These are phyloP conservation scores for Ancistrus triradiatus DNA, from an alignment of 2,113 vertebrate species.

Conservation along the genomic window DNA sequence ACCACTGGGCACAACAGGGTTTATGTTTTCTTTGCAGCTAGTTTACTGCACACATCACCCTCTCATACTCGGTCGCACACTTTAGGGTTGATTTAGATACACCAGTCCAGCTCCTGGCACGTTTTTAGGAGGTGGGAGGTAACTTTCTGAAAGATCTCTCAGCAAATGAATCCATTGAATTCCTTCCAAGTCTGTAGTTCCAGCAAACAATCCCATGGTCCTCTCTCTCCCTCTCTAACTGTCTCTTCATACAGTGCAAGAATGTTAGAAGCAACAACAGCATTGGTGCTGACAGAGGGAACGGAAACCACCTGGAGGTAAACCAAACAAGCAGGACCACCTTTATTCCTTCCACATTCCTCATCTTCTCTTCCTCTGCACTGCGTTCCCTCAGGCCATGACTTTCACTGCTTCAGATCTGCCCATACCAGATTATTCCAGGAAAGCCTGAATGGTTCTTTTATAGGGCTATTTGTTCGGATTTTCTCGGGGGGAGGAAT, in stretches of 20 bases:
- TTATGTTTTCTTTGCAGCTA: too few relatives aligned
- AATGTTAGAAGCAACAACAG: slow-evolving; percentile 39
- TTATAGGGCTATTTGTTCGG: slow-evolving; percentile 46
- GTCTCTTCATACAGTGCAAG: slow-evolving; percentile 8
- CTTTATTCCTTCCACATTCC: slow-evolving; percentile 11
- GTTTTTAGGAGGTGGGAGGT: too few relatives aligned
- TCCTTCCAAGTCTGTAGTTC: too few relatives aligned
- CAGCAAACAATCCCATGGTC: too few relatives aligned
- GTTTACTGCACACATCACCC: too few relatives aligned
- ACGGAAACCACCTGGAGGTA: slow-evolving; percentile 55
- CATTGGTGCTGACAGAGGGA: slow-evolving; percentile 45
- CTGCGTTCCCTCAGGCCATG: slow-evolving; percentile 28
- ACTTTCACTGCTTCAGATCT: slow-evolving; percentile 38
- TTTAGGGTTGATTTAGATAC: too few relatives aligned
- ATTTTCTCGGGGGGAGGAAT: slow-evolving; percentile 32
- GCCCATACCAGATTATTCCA: slow-evolving; percentile 27
- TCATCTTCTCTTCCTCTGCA: neutral
- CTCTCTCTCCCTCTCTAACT: neutral
- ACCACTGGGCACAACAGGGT: too few relatives aligned
- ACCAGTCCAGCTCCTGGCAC: too few relatives aligned
- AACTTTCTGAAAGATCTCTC: too few relatives aligned
- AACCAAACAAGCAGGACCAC: slow-evolving; percentile 52
- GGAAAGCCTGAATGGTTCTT: slow-evolving; percentile 18
- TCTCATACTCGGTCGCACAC: too few relatives aligned
- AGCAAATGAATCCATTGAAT: too few relatives aligned